Base-by-base conservation (phyloP, 2,888 invertebrate species). In the Andrena flavipes region DNA sequence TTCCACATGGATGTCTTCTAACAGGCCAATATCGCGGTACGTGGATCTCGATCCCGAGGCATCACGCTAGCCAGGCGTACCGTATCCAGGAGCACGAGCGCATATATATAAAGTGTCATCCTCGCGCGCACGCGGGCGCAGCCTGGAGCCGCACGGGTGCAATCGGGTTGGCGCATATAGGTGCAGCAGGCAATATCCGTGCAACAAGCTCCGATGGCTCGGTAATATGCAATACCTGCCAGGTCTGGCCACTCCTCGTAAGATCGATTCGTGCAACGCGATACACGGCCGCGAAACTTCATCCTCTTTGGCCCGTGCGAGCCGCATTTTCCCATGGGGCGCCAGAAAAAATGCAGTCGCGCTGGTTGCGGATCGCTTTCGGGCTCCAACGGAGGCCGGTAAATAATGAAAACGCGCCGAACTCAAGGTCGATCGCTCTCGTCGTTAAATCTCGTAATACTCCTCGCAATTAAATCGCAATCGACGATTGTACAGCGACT, bases 251-350 rank as follows among this genome's bases (percentile, higher is more conserved):
- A 35, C 59, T 72, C 60, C 64, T 54, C 68, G 13, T 49, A 10
- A 75, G 70, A 87, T 87, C 84, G 86, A 87, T 86, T 81, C 68
- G 72, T 68, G 84, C 82, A 74, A 77, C 59, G 60, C 67, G 83
- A 88, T 86, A 80, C 80, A 77, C 80, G 76, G 35, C 59, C 69
- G 69, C 75, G 78, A 85, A 88, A 88, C 73, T 71, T 72, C 81
- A 83, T 86, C 75, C 84, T 69, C 42, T 64, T 84, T 79, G 79
- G 48, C 76, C 69, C 79, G 83, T 75, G 77, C 77, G 56, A 54
- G 71, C 63, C 29, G 51, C 60, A 42, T 80, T 83, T 80, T 77
- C 77, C 60, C 73, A 60, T 68, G 68, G 35, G 51, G 65, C 35
- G 23, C 0, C 26, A 30, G 51, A 67, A 70, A 69, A 65, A 62